phyloP scores from a whole-genome alignment of 2,113 vertebrate species.

The Hemiscyllium ocellatum region DNA sequence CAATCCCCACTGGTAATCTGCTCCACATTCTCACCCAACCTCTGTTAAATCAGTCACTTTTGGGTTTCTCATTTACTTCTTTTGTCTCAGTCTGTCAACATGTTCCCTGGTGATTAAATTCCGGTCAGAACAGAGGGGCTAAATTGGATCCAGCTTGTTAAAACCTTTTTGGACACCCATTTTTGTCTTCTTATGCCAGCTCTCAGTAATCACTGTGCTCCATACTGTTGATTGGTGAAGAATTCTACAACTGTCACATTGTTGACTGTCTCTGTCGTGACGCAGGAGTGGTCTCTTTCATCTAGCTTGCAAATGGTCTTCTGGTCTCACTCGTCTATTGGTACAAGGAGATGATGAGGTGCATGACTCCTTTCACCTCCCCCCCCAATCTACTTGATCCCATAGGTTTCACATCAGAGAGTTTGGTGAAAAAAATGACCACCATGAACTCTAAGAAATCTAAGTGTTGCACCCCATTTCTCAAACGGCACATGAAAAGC shows the following conservation, averaged over 20 bases:
- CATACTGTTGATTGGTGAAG: background rate
- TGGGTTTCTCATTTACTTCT: background rate
- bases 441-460: background rate
- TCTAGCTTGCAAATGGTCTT: too few relatives aligned
- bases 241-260: background rate
- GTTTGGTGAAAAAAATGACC: background rate
- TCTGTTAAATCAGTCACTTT: background rate
- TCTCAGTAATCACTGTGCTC: background rate
- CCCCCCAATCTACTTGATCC: background rate
- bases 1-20: background rate
- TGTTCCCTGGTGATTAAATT: background rate
- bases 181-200: background rate
- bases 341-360: background rate
- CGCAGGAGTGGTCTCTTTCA: background rate
- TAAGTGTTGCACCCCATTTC: background rate
- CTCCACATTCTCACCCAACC: background rate
- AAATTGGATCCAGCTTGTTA: background rate
- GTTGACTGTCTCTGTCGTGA: background rate
- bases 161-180: background rate
- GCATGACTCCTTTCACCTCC: background rate
- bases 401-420: background rate
- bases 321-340: too few relatives aligned
- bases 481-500: background rate
- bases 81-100: background rate
- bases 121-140: background rate